These are phyloP conservation scores for Malurus cyaneus DNA, from an alignment of 2,113 vertebrate genomes.

Conservation along the genomic window DNA sequence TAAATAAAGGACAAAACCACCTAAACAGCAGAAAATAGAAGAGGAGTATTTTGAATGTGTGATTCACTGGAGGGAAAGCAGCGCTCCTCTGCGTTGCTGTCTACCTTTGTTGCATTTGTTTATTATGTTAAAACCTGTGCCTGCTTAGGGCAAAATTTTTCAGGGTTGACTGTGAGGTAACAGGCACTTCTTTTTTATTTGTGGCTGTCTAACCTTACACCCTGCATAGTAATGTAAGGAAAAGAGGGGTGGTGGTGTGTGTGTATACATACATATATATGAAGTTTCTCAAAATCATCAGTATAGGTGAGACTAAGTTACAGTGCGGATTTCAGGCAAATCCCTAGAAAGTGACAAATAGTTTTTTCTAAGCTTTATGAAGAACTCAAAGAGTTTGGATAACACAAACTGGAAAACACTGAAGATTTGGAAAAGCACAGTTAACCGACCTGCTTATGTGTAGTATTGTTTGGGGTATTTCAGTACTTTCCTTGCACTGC, in stretches of 20 bases:
- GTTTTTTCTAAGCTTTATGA: not conserved
- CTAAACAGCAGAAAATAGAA: not conserved
- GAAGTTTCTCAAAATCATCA: not conserved
- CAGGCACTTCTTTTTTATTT: not conserved
- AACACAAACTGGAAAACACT: not conserved
- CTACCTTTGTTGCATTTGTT: not conserved
- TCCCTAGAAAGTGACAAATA: not conserved
- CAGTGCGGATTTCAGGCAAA: not conserved
- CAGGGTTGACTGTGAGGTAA: not conserved
- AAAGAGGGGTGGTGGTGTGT: accelerated
- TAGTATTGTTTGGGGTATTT: not conserved
- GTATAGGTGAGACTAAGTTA: not conserved
- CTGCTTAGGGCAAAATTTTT: not conserved
- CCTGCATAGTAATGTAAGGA: not conserved
- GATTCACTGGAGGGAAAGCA: not conserved
- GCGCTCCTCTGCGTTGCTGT: accelerated
- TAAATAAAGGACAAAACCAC: not conserved
- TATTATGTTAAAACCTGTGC: not conserved
- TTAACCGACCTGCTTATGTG: not conserved
- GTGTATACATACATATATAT: accelerated
- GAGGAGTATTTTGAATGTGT: not conserved
- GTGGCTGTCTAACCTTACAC: not conserved
- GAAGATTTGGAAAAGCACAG: not conserved
- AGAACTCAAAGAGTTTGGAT: not conserved
- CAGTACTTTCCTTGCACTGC: not conserved